A percentile compares a stretch with the other conserved stretches of the same genome.
These are phyloP conservation scores for Antheraea mylitta DNA, from an alignment of 1,140 invertebrate species.

Conservation along the genomic window DNA sequence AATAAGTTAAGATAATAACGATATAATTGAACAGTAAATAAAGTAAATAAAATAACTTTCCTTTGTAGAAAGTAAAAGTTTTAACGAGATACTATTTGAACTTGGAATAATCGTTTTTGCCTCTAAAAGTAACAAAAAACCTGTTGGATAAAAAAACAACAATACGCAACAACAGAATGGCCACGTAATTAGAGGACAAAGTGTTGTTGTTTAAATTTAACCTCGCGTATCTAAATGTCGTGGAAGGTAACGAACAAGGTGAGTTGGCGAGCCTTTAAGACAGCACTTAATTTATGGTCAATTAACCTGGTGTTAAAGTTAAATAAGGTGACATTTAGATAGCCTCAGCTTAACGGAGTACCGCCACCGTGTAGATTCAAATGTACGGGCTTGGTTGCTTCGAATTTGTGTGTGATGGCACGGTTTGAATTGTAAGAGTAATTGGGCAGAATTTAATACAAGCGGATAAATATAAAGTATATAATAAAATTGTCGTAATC, in stretches of 20 bases:
- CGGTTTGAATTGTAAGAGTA: not conserved
- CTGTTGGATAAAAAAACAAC: slow-evolving; percentile 3
- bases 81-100: not conserved
- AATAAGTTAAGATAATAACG: no score
- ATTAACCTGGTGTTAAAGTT: slow-evolving; percentile 69
- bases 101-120: not conserved
- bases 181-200: slow-evolving; percentile 59
- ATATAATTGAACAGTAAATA: no score
- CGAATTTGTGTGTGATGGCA: not conserved
- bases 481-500: not conserved
- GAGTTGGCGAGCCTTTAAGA: slow-evolving; percentile 57
- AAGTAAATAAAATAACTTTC: no score
- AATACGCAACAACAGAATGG: slow-evolving; percentile 39
- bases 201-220: slow-evolving; percentile 63
- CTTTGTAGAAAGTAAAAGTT: no score
- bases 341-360: slow-evolving; percentile 38
- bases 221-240: slow-evolving; percentile 48
- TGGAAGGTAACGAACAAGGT: slow-evolving; percentile 42
- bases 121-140: slow-evolving; percentile 1
- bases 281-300: slow-evolving; percentile 69
- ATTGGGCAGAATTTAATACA: no score
- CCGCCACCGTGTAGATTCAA: slow-evolving; percentile 26
- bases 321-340: slow-evolving; percentile 62
- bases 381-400: slow-evolving; percentile 10
- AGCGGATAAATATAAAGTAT: no score